Percentiles rank a stretch among this genome's conserved stretches.
Evolutionary conservation across 2,113 vertebrate genomes (phyloP).

Genomic region (Murina feae): DNA sequence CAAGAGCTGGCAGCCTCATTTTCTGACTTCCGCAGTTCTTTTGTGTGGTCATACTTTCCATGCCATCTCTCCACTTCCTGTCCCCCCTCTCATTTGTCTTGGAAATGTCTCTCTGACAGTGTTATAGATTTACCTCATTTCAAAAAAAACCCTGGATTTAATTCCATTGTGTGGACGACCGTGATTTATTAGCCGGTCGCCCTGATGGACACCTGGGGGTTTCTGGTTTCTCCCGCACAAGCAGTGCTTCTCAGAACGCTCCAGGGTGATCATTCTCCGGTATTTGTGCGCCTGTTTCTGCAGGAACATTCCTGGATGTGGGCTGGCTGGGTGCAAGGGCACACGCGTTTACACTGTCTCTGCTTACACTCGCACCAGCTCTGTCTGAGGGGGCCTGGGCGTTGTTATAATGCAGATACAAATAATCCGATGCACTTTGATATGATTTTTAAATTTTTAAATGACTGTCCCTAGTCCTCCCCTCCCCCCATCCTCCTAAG

Average conservation of each 20-base stretch:
- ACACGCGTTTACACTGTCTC: background rate
- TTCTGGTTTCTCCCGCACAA: background rate
- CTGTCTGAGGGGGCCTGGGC: background rate
- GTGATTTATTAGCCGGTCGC: background rate
- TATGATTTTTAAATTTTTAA: background rate
- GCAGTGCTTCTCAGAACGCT: background rate
- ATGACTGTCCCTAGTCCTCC: background rate
- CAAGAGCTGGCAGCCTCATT: background rate
- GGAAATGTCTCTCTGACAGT: background rate
- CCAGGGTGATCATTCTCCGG: rapidly evolving
- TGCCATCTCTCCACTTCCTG: background rate
- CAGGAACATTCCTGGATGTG: background rate
- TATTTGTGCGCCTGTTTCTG: background rate
- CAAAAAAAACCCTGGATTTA: background rate
- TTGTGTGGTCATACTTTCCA: background rate
- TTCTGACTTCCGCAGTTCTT: background rate
- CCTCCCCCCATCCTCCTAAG: background rate
- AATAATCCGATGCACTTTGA: background rate
- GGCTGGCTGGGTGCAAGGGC: background rate
- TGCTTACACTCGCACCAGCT: background rate
- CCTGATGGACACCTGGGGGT: background rate
- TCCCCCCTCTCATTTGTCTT: background rate
- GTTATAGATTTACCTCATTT: background rate
- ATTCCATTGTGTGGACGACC: background rate
- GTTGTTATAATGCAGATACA: background rate